Evolutionary conservation across 2,888 invertebrate species (phyloP), one percentile per base, ranked within the genome.

Genomic region (Drosophila borealis): DNA sequence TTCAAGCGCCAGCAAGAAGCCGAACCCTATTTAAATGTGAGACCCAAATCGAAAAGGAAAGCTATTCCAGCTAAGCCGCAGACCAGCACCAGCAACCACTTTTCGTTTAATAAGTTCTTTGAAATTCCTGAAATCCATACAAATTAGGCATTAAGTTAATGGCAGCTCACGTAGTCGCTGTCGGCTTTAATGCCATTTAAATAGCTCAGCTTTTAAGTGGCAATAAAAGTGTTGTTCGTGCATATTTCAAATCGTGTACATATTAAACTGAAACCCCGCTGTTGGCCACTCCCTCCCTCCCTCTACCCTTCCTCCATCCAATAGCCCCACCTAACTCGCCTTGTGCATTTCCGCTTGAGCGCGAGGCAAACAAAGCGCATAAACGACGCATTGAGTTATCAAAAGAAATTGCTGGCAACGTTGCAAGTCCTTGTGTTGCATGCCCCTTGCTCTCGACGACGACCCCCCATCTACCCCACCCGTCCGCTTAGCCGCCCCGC

Each of bases 311-410:
- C 19, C 46, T 25, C 25, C 25, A 25, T 0, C 5, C 25, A 25
- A 5, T 25, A 25, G 25, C 25, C 25, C 25, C 1, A 6, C 25
- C 25, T 25, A 29, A 29, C 29, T 29, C 8, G 29, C 48, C 25
- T 54, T 67, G 65, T 70, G 77, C 77, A 70, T 59, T 83, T 83
- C 81, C 88, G 80, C 77, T 70, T 74, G 86, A 85, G 53, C 68
- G 82, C 80, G 64, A 62, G 61, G 67, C 80, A 76, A 80, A 80
- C 79, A 79, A 79, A 80, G 79, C 83, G 88, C 86, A 82, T 80
- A 85, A 85, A 72, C 77, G 71, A 80, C 75, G 64, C 88, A 85
- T 79, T 70, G 77, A 74, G 78, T 72, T 77, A 72, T 75, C 78
- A 84, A 81, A 79, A 79, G 75, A 81, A 76, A 76, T 78, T 78